phyloP scores from a whole-genome alignment of 1,140 invertebrate species.

The Zaprionus nigranus region DNA sequence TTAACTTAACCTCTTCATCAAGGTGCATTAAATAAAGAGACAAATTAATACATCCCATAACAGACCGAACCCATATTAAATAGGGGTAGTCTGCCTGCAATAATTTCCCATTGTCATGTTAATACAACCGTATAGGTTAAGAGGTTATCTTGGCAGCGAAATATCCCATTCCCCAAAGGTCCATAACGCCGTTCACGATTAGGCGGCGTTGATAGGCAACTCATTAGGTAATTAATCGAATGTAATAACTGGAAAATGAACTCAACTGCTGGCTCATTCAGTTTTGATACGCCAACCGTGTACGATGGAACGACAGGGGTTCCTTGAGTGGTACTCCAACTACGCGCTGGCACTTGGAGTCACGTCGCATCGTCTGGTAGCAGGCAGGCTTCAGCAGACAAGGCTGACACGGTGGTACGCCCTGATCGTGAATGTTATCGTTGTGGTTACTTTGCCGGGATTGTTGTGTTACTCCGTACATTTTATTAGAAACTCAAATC shows the following conservation, averaged over 20 bases:
- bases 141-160: too few relatives aligned
- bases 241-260: neutral
- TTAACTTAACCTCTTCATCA: too few relatives aligned
- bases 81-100: too few relatives aligned
- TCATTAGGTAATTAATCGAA: neutral
- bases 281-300: neutral
- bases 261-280: neutral
- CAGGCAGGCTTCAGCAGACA: constrained; percentile 11
- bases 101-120: too few relatives aligned
- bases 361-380: constrained; percentile 16
- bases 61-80: too few relatives aligned
- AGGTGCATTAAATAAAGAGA: too few relatives aligned
- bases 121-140: too few relatives aligned
- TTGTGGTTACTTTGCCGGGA: constrained; percentile 23
- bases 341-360: constrained; percentile 42
- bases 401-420: constrained; percentile 29
- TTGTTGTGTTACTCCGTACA: neutral
- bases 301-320: neutral
- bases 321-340: constrained; percentile 20
- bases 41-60: too few relatives aligned
- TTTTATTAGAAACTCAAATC: rapidly evolving
- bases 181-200: neutral
- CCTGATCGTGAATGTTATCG: constrained; percentile 28
- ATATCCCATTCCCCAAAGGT: too few relatives aligned
- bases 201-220: neutral